A percentile compares a stretch with the other conserved stretches of the same genome.
Evolutionary conservation across 2,888 invertebrate species (phyloP).

Genomic region (Chalcis sispes): DNA sequence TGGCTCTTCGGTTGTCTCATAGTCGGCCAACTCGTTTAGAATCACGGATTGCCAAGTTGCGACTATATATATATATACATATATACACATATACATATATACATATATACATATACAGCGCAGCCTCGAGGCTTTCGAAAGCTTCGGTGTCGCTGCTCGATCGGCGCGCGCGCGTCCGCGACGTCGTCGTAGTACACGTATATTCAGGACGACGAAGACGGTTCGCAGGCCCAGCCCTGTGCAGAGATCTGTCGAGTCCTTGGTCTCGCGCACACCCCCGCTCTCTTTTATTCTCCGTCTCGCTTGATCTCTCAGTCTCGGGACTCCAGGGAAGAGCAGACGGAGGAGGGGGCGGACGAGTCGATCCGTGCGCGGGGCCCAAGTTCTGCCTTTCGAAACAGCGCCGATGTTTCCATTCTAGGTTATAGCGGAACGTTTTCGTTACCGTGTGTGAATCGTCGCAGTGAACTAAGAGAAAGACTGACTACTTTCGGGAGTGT

Average conservation of each 20-base stretch:
- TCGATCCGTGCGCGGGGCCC: neutral
- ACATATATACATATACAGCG: neutral
- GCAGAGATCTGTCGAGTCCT: too few relatives aligned
- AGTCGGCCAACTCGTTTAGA: too few relatives aligned
- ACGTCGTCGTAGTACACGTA: neutral
- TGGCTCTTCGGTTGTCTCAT: neutral
- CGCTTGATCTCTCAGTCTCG: neutral
- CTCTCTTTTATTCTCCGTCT: neutral
- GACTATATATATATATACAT: slow-evolving; percentile 1
- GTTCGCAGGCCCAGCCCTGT: neutral
- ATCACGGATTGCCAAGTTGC: slow-evolving; percentile 23
- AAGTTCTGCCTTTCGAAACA: neutral
- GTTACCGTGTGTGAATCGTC: too few relatives aligned
- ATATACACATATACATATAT: neutral
- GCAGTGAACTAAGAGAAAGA: too few relatives aligned
- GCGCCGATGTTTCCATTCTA: neutral
- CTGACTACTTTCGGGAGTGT: neutral
- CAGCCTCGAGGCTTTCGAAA: neutral
- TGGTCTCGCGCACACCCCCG: neutral
- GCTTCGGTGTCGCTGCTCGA: neutral
- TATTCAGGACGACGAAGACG: too few relatives aligned
- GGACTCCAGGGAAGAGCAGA: neutral
- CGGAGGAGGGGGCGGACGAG: slow-evolving; percentile 24
- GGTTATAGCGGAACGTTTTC: neutral
- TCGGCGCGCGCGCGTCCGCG: neutral